A percentile compares a stretch with the other conserved stretches of the same genome.
phyloP scores from a whole-genome alignment of 2,113 vertebrate genomes.

The Scalopus aquaticus region DNA sequence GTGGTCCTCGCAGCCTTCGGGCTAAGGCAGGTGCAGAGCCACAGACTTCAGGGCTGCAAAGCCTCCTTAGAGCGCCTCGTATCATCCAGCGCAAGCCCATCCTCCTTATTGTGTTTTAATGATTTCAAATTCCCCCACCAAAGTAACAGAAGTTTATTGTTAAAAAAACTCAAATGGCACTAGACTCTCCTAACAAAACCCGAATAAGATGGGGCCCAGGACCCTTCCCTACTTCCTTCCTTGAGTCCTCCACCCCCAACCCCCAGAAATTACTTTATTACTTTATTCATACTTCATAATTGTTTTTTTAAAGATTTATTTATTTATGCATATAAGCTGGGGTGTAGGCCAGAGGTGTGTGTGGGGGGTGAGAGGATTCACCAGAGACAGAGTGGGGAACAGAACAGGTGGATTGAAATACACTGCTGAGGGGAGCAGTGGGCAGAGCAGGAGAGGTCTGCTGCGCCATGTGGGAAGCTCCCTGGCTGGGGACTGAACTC shows the following conservation, averaged over 20 bases:
- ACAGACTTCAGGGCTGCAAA: background rate
- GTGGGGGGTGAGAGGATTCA: too few relatives aligned
- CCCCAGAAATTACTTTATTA: background rate
- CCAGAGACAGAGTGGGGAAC: too few relatives aligned
- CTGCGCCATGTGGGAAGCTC: too few relatives aligned
- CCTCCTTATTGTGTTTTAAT: background rate
- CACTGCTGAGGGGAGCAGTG: too few relatives aligned
- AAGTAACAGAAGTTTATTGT: background rate
- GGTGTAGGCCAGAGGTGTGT: too few relatives aligned
- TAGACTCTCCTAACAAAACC: background rate
- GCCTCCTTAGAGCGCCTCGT: background rate
- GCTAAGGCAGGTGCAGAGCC: background rate
- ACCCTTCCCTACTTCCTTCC: background rate
- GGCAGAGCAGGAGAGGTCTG: too few relatives aligned
- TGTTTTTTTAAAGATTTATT: too few relatives aligned
- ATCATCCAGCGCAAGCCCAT: background rate
- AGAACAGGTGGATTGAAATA: too few relatives aligned
- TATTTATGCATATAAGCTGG: too few relatives aligned
- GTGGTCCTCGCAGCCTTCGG: background rate
- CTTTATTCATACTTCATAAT: background rate
- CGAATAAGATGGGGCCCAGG: background rate
- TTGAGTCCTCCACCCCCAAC: background rate
- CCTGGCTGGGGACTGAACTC: too few relatives aligned
- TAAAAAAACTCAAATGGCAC: background rate
- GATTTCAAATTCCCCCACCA: background rate